These are phyloP conservation scores for Rhopalosiphum nymphaeae DNA, from an alignment of 2,888 invertebrate genomes.

Conservation along the genomic window DNA sequence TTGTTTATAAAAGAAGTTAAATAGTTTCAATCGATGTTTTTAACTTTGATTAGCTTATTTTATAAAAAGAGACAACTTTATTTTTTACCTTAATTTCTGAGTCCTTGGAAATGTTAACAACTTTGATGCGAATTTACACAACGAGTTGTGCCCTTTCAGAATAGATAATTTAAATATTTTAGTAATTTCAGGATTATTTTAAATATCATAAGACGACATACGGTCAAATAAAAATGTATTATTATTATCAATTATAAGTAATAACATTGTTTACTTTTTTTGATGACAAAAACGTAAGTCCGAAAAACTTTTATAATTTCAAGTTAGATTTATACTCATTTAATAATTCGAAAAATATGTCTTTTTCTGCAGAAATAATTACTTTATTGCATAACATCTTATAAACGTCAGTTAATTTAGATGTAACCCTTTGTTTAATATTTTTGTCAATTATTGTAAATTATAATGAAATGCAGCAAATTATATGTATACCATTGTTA, in stretches of 20 bases:
- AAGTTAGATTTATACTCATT: not conserved
- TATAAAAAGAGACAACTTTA: not conserved
- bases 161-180: not conserved
- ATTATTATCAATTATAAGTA: no score
- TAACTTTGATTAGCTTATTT: not conserved
- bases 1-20: not conserved
- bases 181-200: no score
- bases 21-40: not conserved
- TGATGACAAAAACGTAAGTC: no score
- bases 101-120: not conserved
- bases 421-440: not conserved
- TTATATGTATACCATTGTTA: no score
- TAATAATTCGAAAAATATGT: not conserved
- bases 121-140: not conserved
- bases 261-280: no score
- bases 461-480: no score
- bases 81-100: not conserved
- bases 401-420: not conserved
- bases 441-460: not conserved
- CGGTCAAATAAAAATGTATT: no score
- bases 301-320: no score
- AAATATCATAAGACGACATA: no score
- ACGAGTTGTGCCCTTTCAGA: not conserved
- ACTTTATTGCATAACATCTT: not conserved
- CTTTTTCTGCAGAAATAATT: not conserved